Evolutionary conservation across 1,140 invertebrate species (phyloP).

Genomic region (Drosophila lacteicornis): DNA sequence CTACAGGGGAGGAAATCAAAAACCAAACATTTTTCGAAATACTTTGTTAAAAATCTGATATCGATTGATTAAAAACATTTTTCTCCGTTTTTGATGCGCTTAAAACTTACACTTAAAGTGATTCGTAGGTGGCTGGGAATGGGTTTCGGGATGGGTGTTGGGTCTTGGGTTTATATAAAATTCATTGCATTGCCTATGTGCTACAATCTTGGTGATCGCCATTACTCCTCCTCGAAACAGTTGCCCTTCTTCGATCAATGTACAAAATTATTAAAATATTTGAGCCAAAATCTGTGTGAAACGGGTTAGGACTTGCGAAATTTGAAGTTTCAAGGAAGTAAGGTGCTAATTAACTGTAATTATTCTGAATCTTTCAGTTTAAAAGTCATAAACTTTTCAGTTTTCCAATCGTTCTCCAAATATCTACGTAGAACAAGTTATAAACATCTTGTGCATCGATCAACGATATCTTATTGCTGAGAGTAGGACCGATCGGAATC

Average conservation of each 20-base stretch:
- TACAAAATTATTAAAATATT: slow-evolving; percentile 25
- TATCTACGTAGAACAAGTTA: no score
- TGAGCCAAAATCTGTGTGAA: slow-evolving; percentile 4
- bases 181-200: slow-evolving; percentile 46
- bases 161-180: slow-evolving; percentile 58
- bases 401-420: no score
- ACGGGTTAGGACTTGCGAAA: not conserved
- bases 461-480: not conserved
- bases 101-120: slow-evolving; percentile 79
- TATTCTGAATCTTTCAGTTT: no score
- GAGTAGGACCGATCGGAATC: not conserved
- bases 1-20: slow-evolving; percentile 13
- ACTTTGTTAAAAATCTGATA: slow-evolving; percentile 8
- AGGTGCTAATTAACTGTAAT: not conserved
- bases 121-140: slow-evolving; percentile 37
- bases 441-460: no score
- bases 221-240: slow-evolving; percentile 11
- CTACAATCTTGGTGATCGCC: slow-evolving; percentile 21
- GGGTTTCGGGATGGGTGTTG: not conserved
- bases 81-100: slow-evolving; percentile 25
- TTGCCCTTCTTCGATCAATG: slow-evolving; percentile 29
- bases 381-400: no score
- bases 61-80: slow-evolving; percentile 24
- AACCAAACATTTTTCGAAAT: not conserved
- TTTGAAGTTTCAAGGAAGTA: not conserved